Evolutionary conservation across 2,113 vertebrate species (phyloP), one percentile per base, ranked within the genome.

Genomic region (Alexandromys fortis): DNA sequence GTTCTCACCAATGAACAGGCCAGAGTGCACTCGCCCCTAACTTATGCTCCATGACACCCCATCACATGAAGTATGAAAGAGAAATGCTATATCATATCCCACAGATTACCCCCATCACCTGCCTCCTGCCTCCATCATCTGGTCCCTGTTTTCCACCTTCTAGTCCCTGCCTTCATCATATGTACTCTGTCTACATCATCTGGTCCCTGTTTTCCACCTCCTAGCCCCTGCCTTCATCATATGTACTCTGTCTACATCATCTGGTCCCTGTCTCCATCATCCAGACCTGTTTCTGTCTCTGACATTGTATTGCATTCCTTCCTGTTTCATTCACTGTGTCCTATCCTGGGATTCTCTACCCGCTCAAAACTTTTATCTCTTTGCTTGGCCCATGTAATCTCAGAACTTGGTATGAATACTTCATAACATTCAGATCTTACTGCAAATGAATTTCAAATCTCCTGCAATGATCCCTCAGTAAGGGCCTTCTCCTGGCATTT

Each of bases 11-110:
- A 12, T 0, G 7, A 49, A 17, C 38, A 21, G 73, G 16, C 42
- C 19, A 2, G 0, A 0, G 11, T 17, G 1, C 22, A 61, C 45
- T 13, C 21, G 1, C 0, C 33, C 42, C 21, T 21, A 2, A 3
- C 38, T 72, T 78, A 26, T 1, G 17, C 16, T 16, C 16, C 13
- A 9, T 5, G 35, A 7, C n/a, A 47, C 38, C n/a, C 38, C 49
- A 49, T 55, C 13, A 16, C 68, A 14, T 16, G 1, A 22, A 24
- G 70, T 38, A 16, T 73, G 30, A 88, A 76, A 33, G 79, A 26
- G 1, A 58, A 63, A 19, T 12, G 67, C 65, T 33, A 45, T 47
- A 17, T 22, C 28, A 1, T 7, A 13, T 6, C 67, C 67, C 47
- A 55, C 58, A 76, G 26, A 24, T 30, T 42, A 33, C 28, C 52